phyloP scores from a whole-genome alignment of 2,888 invertebrate species.

The Parochlus steinenii region DNA sequence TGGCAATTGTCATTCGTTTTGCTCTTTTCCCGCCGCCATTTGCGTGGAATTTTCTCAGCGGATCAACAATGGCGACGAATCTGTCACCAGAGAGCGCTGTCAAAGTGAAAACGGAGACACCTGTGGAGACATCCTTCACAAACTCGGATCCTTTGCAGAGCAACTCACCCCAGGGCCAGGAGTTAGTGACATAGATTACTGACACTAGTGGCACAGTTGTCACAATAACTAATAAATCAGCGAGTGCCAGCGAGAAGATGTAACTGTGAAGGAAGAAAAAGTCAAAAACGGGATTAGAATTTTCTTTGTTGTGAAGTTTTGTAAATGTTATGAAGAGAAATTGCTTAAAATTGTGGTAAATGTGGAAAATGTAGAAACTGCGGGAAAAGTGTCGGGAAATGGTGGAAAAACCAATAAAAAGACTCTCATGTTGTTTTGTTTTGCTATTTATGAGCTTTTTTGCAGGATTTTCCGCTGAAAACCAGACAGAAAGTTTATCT shows the following conservation, averaged over 20 bases:
- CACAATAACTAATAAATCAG: slow-evolving; percentile 64
- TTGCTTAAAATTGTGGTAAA: too few species aligned
- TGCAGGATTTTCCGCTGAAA: too few species aligned
- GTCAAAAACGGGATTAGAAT: too few species aligned
- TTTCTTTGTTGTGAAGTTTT: too few species aligned
- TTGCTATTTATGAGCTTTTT: too few species aligned
- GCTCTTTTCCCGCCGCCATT: slow-evolving; percentile 50
- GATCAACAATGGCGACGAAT: slow-evolving; percentile 83
- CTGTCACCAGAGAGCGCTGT: slow-evolving; percentile 81
- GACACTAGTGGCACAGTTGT: slow-evolving; percentile 74
- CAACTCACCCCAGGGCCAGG: slow-evolving; percentile 76
- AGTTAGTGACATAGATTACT: slow-evolving; percentile 67
- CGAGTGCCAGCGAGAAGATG: slow-evolving; percentile 62
- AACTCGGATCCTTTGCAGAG: slow-evolving; percentile 72
- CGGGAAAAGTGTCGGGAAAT: too few species aligned
- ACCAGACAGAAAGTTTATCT: too few species aligned
- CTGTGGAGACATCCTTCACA: slow-evolving; percentile 75
- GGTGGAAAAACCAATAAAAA: too few species aligned
- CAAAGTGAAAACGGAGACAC: slow-evolving; percentile 84
- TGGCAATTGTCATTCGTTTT: slow-evolving; percentile 49
- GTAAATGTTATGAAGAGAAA: too few species aligned
- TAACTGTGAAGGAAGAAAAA: slow-evolving; percentile 37
- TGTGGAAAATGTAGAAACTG: too few species aligned
- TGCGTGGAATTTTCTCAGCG: slow-evolving; percentile 60
- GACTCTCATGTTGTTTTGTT: too few species aligned